Evolutionary conservation across 1,140 invertebrate genomes (phyloP).

Genomic region (Leptinotarsa lineolata): DNA sequence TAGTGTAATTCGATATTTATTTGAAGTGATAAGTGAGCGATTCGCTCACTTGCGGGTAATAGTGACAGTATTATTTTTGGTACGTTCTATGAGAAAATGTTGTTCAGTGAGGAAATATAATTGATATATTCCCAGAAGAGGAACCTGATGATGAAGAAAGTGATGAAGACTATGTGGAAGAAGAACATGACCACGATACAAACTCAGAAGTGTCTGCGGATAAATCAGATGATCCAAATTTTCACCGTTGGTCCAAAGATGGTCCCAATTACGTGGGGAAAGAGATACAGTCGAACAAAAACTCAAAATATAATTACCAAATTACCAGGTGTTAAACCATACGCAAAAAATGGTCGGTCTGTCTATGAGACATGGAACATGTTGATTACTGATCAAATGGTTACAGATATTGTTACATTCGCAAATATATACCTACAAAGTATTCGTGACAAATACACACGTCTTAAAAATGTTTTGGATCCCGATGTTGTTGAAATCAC

Average conservation of each 20-base stretch:
- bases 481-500: slow-evolving; percentile 14
- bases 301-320: background rate
- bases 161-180: no score
- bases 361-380: slow-evolving; percentile 3
- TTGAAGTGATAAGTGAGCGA: no score
- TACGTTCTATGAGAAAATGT: no score
- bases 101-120: no score
- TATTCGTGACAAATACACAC: slow-evolving; percentile 15
- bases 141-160: background rate
- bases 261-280: slow-evolving; percentile 8
- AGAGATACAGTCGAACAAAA: background rate
- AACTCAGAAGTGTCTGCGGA: no score
- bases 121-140: no score
- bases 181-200: no score
- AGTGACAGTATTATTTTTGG: no score
- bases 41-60: no score
- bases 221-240: no score
- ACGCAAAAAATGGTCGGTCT: background rate
- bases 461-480: slow-evolving; percentile 14
- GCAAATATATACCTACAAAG: background rate
- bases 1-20: no score
- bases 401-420: background rate
- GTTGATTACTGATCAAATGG: background rate
- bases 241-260: no score
- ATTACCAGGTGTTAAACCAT: background rate